Base-by-base conservation (phyloP, 2,888 invertebrate species). In the Lypha dubia region DNA sequence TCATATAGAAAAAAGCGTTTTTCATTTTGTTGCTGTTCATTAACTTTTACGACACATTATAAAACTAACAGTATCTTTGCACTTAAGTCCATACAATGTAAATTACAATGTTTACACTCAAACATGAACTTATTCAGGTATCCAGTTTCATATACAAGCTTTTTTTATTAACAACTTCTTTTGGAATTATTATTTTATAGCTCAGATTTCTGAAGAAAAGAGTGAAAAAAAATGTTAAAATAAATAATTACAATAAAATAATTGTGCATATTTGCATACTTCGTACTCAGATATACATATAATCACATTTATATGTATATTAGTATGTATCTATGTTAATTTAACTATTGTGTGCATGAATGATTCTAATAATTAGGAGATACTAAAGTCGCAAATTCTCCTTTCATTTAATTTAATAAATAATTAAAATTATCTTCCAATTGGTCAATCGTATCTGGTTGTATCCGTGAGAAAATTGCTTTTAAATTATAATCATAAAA, bases 51-150 rank as follows among this genome's bases (percentile, higher is more conserved):
- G 35, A 53, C 73, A 62, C 22, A 53, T 32, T 77, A 68, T 77
- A 53, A 44, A 46, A n/a, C 15, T 63, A 71, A 70, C 62, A 44
- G 15, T 41, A 49, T 8, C 62, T 75, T 76, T 65, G 71, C 28
- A 65, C 58, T 58, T 28, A 20, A 82, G 56, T 82, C 56, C 38
- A 53, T 46, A 62, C 46, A 41, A 62, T 80, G 65, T 80, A 46
- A 76, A 70, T 73, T 84, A 75, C 76, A 80, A 49, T 73, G 73
- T 80, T 80, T 73, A 84, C 80, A 84, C 20, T 71, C 20, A 80
- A 81, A 68, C 41, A 74, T 77, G 49, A 74, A 77, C 73, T 84
- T 49, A 81, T 74, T 79, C 51, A 74, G 70, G 22, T 80, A 80
- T 76, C 63, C 53, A 79, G 70, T 82, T 83, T 56, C 84, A 56